phyloP scores from a whole-genome alignment of 2,797 vertebrate species.

The Fringilla coelebs region DNA sequence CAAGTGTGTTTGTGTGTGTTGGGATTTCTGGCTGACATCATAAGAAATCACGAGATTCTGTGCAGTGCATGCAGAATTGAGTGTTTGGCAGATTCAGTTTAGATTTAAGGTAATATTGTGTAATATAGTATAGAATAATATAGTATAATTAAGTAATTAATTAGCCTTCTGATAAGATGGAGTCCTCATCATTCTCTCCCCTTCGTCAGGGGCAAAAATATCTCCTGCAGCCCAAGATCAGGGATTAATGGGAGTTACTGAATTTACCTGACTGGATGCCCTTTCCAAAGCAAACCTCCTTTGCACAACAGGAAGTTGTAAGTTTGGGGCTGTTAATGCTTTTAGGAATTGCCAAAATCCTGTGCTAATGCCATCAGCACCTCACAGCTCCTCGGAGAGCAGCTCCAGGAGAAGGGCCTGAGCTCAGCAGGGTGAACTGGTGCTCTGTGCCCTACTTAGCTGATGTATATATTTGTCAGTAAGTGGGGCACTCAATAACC shows the following conservation, averaged over 20 bases:
- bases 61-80: too few species aligned
- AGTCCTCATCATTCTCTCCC: too few species aligned
- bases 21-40: too few species aligned
- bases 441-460: conserved; percentile 46
- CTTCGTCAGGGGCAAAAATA: fast-evolving
- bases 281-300: background rate
- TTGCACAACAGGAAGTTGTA: background rate
- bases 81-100: too few species aligned
- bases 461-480: background rate
- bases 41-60: too few species aligned
- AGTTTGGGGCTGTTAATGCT: background rate
- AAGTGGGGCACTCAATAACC: conserved; percentile 61
- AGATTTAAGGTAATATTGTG: too few species aligned
- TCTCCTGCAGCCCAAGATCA: background rate
- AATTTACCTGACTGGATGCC: background rate
- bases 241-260: background rate
- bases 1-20: too few species aligned
- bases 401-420: background rate
- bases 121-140: too few species aligned
- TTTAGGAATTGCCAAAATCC: background rate
- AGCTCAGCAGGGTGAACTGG: background rate
- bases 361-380: background rate
- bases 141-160: too few species aligned
- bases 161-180: too few species aligned
- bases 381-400: background rate